Evolutionary conservation across 2,113 vertebrate genomes (phyloP), one percentile per base, ranked within the genome.

Genomic region (Tychaedon coryphoeus): DNA sequence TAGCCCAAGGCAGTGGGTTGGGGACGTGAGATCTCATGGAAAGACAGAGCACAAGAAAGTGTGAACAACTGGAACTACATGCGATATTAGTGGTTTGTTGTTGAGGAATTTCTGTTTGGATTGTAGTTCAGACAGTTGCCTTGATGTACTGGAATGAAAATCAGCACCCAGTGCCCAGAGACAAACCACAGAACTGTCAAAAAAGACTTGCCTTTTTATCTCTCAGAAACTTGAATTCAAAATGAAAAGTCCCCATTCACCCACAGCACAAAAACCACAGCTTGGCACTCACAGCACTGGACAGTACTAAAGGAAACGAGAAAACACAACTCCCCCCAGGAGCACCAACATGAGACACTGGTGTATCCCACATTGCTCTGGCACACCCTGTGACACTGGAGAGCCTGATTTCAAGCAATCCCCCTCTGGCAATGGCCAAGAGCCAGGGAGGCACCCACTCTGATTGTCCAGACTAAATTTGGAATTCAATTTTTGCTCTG

Each of bases 1-100:
- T 98, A 97, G 97, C 97, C 97, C 97, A 96, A 98, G 97, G 97
- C 98, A 97, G 93, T 86, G 78, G 93, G 76, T 31, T 95, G 92
- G 74, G 81, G 81, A 98, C 78, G 78, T 91, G 97, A 97, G 95
- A 95, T 92, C 95, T 97, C 95, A 89, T 73, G 96, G 97, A 90
- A 97, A 96, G 85, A 95, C 67, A 43, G 91, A 97, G 90, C 66
- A 89, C 94, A 96, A 92, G 87, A 86, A 96, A 92, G 90, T 95
- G 92, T 78, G 97, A 97, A 95, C 97, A 95, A 94, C 81, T 90
- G 67, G 88, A 95, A 97, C 90, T 91, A 95, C 86, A 87, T 90
- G 89, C 73, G 73, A 85, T 92, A 85, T 90, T 80, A 95, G 69
- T 53, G 88, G 95, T 81, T 95, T 95, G 96, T 95, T 96, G 76